These are phyloP conservation scores for Drosophila hamatofila DNA, from an alignment of 2,888 invertebrate species.

Conservation along the genomic window DNA sequence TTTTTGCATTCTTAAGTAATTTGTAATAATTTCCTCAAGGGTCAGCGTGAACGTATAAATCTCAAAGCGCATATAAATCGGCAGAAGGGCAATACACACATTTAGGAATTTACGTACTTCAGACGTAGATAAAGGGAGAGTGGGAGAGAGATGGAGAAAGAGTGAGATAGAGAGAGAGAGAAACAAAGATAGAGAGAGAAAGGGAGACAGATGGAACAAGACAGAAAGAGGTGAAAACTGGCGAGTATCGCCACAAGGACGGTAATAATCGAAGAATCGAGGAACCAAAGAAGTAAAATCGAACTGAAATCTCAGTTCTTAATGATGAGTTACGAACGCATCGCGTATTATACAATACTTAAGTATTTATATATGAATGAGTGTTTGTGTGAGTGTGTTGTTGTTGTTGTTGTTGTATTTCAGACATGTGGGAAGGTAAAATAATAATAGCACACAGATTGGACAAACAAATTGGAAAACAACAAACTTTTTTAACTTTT, in stretches of 20 bases:
- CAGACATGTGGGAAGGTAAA: slow-evolving; percentile 5
- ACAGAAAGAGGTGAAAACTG: neutral
- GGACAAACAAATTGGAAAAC: neutral
- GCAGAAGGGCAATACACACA: slow-evolving; percentile 48
- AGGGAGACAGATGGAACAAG: neutral
- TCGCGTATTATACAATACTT: slow-evolving; percentile 42
- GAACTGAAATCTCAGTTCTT: slow-evolving; percentile 67
- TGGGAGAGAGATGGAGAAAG: neutral
- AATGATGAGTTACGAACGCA: slow-evolving; percentile 70
- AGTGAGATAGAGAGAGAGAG: slow-evolving; percentile 11
- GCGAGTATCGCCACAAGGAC: slow-evolving; percentile 12
- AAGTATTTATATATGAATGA: neutral
- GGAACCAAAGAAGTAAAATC: slow-evolving; percentile 55
- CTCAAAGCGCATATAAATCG: slow-evolving; percentile 74
- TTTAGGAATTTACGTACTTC: slow-evolving; percentile 52
- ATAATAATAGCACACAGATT: neutral
- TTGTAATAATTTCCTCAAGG: slow-evolving; percentile 85
- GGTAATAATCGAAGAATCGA: slow-evolving; percentile 64
- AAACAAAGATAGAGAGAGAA: slow-evolving; percentile 6
- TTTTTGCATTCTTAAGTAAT: slow-evolving; percentile 85
- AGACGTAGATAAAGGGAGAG: slow-evolving; percentile 14
- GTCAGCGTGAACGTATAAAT: slow-evolving; percentile 82
- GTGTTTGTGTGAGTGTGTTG: neutral
- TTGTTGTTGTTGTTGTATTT: neutral
- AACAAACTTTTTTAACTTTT: neutral